Evolutionary conservation across 2,888 invertebrate genomes (phyloP).

Genomic region (Hydriomena furcata): DNA sequence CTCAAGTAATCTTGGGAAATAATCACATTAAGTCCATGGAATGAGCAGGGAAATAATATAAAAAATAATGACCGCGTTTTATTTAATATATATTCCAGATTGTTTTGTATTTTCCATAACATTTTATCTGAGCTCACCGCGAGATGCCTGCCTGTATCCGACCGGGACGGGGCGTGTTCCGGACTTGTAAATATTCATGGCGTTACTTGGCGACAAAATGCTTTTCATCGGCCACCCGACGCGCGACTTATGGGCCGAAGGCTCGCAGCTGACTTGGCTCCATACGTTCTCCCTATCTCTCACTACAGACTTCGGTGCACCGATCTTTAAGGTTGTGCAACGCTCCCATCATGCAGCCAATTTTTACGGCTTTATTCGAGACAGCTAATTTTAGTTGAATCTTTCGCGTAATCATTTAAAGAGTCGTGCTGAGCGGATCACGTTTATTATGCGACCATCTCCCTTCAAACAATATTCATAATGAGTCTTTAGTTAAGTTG

Average conservation of each 20-base stretch:
- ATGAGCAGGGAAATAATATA: conserved; percentile 19
- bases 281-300: conserved; percentile 37
- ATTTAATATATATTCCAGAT: conserved; percentile 29
- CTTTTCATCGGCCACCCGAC: conserved; percentile 75
- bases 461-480: conserved; percentile 61
- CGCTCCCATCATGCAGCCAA: conserved; percentile 45
- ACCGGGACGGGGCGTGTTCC: conserved; percentile 53
- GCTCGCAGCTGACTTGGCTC: conserved; percentile 52
- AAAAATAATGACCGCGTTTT: conserved; percentile 23
- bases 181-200: conserved; percentile 72
- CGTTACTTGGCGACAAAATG: conserved; percentile 65
- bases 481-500: conserved; percentile 50
- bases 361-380: conserved; percentile 58
- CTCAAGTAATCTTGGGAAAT: conserved; percentile 25
- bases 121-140: conserved; percentile 32
- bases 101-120: conserved; percentile 35
- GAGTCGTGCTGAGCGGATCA: conserved; percentile 71
- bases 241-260: conserved; percentile 64
- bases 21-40: conserved; percentile 20
- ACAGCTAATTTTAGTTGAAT: conserved; percentile 66
- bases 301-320: conserved; percentile 7
- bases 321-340: conserved; percentile 45
- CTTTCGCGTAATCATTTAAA: conserved; percentile 66
- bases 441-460: conserved; percentile 63
- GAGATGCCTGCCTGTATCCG: conserved; percentile 28